These are phyloP conservation scores for Idaea aversata DNA, from an alignment of 2,888 invertebrate species.

Conservation along the genomic window DNA sequence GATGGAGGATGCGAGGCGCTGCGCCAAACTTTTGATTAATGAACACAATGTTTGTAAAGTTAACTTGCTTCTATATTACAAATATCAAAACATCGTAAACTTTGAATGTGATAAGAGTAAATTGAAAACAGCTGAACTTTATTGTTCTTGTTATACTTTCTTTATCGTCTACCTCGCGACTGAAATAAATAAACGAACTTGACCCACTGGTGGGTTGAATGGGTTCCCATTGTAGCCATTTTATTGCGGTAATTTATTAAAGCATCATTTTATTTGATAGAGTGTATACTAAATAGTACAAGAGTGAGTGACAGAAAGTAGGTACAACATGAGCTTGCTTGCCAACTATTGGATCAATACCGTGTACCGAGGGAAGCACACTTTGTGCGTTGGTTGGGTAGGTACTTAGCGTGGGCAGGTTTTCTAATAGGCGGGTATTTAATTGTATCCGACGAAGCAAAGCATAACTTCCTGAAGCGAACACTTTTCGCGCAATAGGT, in stretches of 20 bases:
- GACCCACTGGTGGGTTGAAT: neutral
- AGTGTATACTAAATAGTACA: conserved; percentile 3
- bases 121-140: conserved; percentile 5
- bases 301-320: conserved; percentile 4
- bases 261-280: conserved; percentile 13
- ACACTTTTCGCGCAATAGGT: conserved; percentile 65
- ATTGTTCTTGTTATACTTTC: conserved; percentile 2
- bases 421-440: conserved; percentile 3
- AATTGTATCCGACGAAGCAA: conserved; percentile 16
- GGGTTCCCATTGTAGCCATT: neutral
- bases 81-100: conserved; percentile 67
- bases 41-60: conserved; percentile 75
- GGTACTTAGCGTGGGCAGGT: conserved; percentile 7
- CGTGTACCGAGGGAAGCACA: conserved; percentile 10
- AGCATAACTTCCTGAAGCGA: conserved; percentile 54
- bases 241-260: too few relatives aligned
- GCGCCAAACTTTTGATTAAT: conserved; percentile 81
- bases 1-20: conserved; percentile 67
- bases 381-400: conserved; percentile 13
- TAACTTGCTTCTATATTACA: conserved; percentile 69
- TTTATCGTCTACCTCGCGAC: neutral
- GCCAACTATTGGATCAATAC: conserved; percentile 17
- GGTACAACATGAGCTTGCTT: neutral
- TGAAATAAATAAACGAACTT: neutral
- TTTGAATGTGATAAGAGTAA: conserved; percentile 35